phyloP scores from a whole-genome alignment of 2,797 vertebrate species.

The Harpagifer antarcticus region DNA sequence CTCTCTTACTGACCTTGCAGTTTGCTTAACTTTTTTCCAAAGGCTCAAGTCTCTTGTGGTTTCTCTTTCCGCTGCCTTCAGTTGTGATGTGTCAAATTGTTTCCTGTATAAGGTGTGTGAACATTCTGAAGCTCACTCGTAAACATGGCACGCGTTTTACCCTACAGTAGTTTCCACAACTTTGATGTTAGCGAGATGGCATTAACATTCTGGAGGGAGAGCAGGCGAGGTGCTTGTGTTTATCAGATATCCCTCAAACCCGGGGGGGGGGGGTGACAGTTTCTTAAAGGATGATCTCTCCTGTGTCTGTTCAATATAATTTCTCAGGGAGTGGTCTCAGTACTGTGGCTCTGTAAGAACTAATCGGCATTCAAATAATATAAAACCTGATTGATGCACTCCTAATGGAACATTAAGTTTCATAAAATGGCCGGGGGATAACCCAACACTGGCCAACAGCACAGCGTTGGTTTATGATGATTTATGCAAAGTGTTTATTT shows the following conservation, averaged over 20 bases:
- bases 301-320: conserved; percentile 54
- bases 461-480: conserved; percentile 37
- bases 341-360: conserved; percentile 28
- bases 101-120: conserved; percentile 74
- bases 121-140: conserved; percentile 63
- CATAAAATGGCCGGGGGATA: conserved; percentile 52
- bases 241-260: conserved; percentile 52
- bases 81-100: conserved; percentile 70
- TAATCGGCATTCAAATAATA: conserved; percentile 63
- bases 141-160: conserved; percentile 72
- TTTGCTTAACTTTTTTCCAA: conserved; percentile 74
- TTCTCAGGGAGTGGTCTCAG: conserved; percentile 45
- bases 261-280: conserved; percentile 23
- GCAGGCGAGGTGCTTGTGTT: conserved; percentile 13
- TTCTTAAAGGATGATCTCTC: conserved; percentile 62
- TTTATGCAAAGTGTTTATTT: conserved; percentile 42
- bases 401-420: conserved; percentile 67
- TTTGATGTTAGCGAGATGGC: conserved; percentile 76
- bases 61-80: conserved; percentile 47
- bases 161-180: conserved; percentile 64
- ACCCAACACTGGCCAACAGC: conserved; percentile 24
- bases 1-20: conserved; percentile 54
- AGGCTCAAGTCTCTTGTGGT: conserved; percentile 48
- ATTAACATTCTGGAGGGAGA: conserved; percentile 66
- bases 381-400: conserved; percentile 68